These are phyloP conservation scores for Saxicola maurus DNA, from an alignment of 2,797 vertebrate genomes.

Conservation along the genomic window DNA sequence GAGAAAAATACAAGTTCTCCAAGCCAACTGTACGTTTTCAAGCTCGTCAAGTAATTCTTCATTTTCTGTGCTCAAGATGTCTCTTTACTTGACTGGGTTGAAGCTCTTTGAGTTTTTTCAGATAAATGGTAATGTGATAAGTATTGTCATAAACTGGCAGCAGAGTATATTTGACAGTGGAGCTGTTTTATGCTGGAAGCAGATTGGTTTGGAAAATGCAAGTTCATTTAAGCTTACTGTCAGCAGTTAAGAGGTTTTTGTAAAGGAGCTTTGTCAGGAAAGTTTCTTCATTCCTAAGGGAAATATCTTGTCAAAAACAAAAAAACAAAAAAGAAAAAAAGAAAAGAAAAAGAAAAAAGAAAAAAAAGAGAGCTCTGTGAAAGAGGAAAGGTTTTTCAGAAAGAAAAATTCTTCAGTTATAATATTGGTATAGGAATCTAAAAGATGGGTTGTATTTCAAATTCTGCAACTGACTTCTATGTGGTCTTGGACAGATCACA, in stretches of 20 bases:
- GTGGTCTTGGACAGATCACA: neutral
- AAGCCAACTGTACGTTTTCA: neutral
- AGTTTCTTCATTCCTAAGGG: neutral
- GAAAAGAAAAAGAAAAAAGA: too few species aligned
- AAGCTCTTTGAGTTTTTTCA: neutral
- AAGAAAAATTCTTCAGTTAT: neutral
- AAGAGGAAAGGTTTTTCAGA: neutral
- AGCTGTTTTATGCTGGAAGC: neutral
- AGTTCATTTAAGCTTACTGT: neutral
- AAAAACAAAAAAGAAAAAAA: too few species aligned
- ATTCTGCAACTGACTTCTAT: neutral
- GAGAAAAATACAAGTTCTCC: neutral
- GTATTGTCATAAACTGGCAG: neutral
- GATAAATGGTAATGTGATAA: neutral
- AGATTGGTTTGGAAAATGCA: neutral
- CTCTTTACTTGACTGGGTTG: neutral
- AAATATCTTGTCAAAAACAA: neutral
- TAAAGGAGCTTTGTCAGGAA: slow-evolving; percentile 5
- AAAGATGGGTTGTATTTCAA: neutral
- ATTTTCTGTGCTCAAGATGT: neutral
- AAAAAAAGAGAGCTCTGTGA: neutral
- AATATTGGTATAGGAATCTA: neutral
- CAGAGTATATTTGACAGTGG: neutral
- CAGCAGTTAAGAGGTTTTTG: slow-evolving; percentile 3
- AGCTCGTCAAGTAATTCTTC: neutral